Evolutionary conservation across 37 sponge, comb jelly and placozoan genomes (phyloP), one percentile per base, ranked within the genome.

Genomic region (Dysidea cf. avara): DNA sequence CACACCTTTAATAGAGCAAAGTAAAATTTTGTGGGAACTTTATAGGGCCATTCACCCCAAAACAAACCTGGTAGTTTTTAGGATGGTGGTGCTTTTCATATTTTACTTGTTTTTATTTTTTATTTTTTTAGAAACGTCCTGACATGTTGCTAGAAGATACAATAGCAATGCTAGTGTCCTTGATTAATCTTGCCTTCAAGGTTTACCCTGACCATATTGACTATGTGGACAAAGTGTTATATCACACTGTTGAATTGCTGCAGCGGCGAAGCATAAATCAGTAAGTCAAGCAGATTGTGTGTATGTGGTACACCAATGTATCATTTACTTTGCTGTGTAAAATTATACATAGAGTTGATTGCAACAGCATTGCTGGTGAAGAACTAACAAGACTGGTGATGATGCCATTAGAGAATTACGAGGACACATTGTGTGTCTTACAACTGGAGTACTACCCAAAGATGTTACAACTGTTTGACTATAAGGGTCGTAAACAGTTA

Each of bases 131-230:
- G 96, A 65, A 72, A 43, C 96, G 96, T 37, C 35, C 77, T 1
- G 82, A 77, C 26, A 91, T 97, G 90, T 73, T 84, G 14, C 62
- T 81, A 25, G 99, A 94, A 33, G 95, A 97, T 62, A 77, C 88
- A 14, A 63, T 91, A 3, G 73, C 95, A 11, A 79, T 97, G 39
- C 90, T 91, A 40, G 81, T 82, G 29, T 81, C 96, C 0, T 80
- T 98, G 22, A 60, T 92, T 25, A 92, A 94, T 69, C 85, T 98
- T 18, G 95, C 99, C 38, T 83, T 98, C 59, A 98, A 89, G 70
- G 84, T 88, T 68, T 98, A 98, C 68, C 88, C 93, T 3, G 80
- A 76, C 37, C 69, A 75, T 56, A 82, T 92, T 0, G 90, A 83
- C 70, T 98, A 98, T 40, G 99, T 98, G 43, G 90, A 95, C 81